phyloP scores from a whole-genome alignment of 2,888 invertebrate genomes.

The Ceratothoa steindachneri region DNA sequence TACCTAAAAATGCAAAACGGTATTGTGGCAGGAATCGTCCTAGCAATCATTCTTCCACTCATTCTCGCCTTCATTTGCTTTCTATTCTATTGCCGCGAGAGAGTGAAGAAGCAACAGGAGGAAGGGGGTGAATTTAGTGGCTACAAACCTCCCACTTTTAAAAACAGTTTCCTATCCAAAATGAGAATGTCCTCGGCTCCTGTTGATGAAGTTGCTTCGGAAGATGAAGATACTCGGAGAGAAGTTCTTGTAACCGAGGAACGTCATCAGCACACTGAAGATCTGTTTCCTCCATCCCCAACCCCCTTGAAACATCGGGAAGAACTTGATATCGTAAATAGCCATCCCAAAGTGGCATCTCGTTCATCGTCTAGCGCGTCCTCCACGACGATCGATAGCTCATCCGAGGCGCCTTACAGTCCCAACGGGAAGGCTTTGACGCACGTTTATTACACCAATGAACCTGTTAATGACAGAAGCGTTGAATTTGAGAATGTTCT shows the following conservation, averaged over 20 bases:
- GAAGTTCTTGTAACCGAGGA: background rate
- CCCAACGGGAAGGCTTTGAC: slow-evolving; percentile 17
- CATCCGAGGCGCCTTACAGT: background rate
- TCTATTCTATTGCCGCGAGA: slow-evolving; percentile 25
- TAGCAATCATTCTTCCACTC: slow-evolving; percentile 71
- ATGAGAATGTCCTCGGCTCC: slow-evolving; percentile 15
- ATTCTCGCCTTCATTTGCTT: slow-evolving; percentile 47
- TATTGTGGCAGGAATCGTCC: slow-evolving; percentile 70
- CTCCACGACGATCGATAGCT: background rate
- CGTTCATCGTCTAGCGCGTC: background rate
- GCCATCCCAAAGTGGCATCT: background rate
- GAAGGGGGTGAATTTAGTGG: background rate
- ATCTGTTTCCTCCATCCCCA: background rate
- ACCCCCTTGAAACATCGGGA: background rate
- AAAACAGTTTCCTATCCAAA: background rate
- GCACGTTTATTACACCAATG: slow-evolving; percentile 42
- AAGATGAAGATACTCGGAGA: background rate
- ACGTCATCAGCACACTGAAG: background rate
- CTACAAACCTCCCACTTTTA: slow-evolving; percentile 12
- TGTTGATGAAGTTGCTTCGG: background rate
- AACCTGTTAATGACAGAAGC: slow-evolving; percentile 40
- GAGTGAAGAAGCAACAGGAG: background rate
- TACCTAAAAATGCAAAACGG: slow-evolving; percentile 72
- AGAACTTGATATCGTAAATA: background rate
- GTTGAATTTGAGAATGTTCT: slow-evolving; percentile 41